Base-by-base conservation (phyloP, 2,797 vertebrate genomes). In the Anguilla marmorata region DNA sequence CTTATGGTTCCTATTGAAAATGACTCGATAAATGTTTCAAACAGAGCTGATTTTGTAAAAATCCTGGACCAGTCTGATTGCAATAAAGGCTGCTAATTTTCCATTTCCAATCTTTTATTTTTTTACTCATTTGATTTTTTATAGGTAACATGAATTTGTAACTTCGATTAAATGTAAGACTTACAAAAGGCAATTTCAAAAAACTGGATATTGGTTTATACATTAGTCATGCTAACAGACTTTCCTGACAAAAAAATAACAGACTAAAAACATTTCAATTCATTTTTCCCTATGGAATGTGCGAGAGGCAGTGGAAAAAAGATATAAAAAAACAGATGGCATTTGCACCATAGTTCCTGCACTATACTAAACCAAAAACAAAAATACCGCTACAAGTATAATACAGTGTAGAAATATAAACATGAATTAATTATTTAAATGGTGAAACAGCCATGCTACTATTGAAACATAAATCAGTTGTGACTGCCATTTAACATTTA, bases 231-330 rank as follows among this genome's bases (percentile, higher is more conserved):
- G 30, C 74, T 45, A 45, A 79, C 14, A 41, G 30, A 79, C 74
- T 79, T 79, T 79, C 74, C 74, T 21, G 74, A 45, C 33, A 79
- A 79, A 74, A 45, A 74, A 37, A 37, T 30, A 79, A 79, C 14
- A 19, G 37, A 16, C 3, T 41, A 19, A 86, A 33, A 2, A 52
- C 19, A 24, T 12, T 21, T 50, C 2, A n/a, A 24, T 24, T 21
- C 21, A 52, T 6, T 83, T 33, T 37, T 56, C n/a, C 54, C 3
- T 82, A 0, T 87, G 45, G 24, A 66, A 82, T 50, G 24, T 0
- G 8, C 14, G 74, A 45, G 37, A 41, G 37, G 74, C 74, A 41
- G 74, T 14, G 21, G 69, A 37, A 74, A 74, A 69, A 74, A 37
- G 2, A 74, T 33, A 37, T 37, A 45, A 79, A 74, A 74, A 79